Base-by-base conservation (phyloP, 1,140 invertebrate genomes). In the Lucilia sericata region DNA sequence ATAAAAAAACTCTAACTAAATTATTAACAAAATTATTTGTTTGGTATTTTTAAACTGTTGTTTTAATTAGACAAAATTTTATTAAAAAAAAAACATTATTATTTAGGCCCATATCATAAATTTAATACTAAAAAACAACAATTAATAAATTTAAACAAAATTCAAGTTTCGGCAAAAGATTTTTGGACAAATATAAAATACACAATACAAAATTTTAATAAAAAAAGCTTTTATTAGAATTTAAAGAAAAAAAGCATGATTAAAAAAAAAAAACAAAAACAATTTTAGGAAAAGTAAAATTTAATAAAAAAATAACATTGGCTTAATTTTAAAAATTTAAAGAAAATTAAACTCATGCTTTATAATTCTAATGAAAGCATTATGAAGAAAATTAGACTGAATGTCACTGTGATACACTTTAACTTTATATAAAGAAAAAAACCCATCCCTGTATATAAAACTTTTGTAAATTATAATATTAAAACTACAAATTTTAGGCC, bases 311-410 rank as follows among this genome's bases (percentile, higher is more conserved):
- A 86, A 87, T 87, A 84, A 86, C 86, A 88, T 89, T 88, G 88
- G 88, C 88, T 90, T 88, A 89, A 90, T 88, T n/a, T n/a, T n/a
- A n/a, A n/a, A n/a, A n/a, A n/a, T n/a, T n/a, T n/a, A n/a, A n/a
- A n/a, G n/a, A n/a, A n/a, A n/a, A n/a, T n/a, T 86, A 85, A 80
- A 83, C 14, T 14, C 8, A 42, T 75, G 30, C 7, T 65, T 60
- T 88, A 89, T 88, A 89, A 89, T 90, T 90, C 89, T 87, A 90
- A 90, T 90, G 88, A 90, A 90, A 90, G 89, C 89, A 89, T 89
- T 88, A 80, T 30, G 3, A 30, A 47, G 19, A 78, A 74, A 87
- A 86, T 90, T 90, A 90, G 89, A 90, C 89, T 90, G 89, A 90
- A 90, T 89, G 89, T 90, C 89, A 85, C 89, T 90, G 89, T 90